Evolutionary conservation across 2,797 vertebrate genomes (phyloP).

Genomic region (Otus scops): DNA sequence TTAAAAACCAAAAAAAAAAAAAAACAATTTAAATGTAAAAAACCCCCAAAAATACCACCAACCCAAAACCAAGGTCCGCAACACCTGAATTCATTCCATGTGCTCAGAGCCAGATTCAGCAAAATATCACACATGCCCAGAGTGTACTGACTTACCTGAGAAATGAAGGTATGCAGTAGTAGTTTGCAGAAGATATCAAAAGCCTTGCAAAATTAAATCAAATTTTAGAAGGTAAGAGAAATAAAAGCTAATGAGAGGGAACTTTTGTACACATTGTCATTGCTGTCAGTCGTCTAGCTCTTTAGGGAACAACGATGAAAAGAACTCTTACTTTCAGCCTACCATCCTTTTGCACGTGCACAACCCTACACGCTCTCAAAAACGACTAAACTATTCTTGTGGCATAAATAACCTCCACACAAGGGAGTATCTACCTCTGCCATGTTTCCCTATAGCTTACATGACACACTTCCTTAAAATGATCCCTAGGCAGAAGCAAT

Average conservation of each 20-base stretch:
- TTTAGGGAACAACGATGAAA: neutral
- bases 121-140: neutral
- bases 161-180: slow-evolving; percentile 11
- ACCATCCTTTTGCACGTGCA: neutral
- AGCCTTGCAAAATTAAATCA: slow-evolving; percentile 51
- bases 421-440: neutral
- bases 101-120: neutral
- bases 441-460: neutral
- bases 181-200: slow-evolving; percentile 26
- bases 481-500: neutral
- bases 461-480: neutral
- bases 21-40: neutral
- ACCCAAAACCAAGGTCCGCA: neutral
- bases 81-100: neutral
- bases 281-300: neutral
- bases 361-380: neutral
- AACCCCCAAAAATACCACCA: neutral
- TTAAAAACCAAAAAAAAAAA: neutral
- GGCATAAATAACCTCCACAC: neutral
- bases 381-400: neutral
- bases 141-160: slow-evolving; percentile 32
- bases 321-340: neutral
- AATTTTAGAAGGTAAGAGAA: slow-evolving; percentile 42
- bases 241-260: neutral
- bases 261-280: neutral